Conservation (phyloP, 2,888 invertebrate species). For the Drosophila lacicola region DNA sequence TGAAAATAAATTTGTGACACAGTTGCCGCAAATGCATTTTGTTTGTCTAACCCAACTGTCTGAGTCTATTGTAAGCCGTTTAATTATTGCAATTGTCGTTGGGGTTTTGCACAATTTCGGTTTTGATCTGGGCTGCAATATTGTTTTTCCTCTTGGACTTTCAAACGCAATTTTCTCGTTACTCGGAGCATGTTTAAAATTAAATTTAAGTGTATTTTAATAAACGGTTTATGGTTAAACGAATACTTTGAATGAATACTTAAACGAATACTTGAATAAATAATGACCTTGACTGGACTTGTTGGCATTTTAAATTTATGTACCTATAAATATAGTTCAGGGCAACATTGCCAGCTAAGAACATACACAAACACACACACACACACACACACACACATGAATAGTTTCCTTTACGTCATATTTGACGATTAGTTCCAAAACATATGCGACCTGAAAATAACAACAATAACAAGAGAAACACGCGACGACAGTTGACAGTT, state of each 20-base stretch:
- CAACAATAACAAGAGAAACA: constrained; percentile 44
- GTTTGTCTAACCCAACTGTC: constrained; percentile 4
- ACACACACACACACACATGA: not conserved
- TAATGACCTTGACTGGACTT: constrained; percentile 67
- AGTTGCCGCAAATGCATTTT: constrained; percentile 45
- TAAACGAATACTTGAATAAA: constrained; percentile 29
- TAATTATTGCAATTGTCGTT: constrained; percentile 50
- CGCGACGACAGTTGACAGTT: constrained; percentile 49
- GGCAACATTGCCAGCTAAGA: constrained; percentile 40
- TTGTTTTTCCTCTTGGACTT: constrained; percentile 1
- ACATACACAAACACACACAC: constrained; percentile 10
- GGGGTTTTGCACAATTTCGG: constrained; percentile 9
- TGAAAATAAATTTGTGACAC: constrained; percentile 73
- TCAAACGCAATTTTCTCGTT: not conserved
- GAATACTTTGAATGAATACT: constrained; percentile 17
- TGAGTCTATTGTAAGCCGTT: constrained; percentile 35
- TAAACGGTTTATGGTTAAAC: constrained; percentile 29
- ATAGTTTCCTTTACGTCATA: constrained; percentile 61
- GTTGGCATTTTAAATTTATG: constrained; percentile 60
- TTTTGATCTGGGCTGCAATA: constrained; percentile 7
- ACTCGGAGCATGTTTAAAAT: constrained; percentile 4
- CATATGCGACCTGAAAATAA: constrained; percentile 21
- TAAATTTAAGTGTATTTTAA: constrained; percentile 54
- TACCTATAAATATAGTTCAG: constrained; percentile 75
- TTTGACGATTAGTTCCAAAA: constrained; percentile 64